A percentile compares a stretch with the other conserved stretches of the same genome.
phyloP scores from a whole-genome alignment of 2,113 vertebrate species.

The Pyrgilauda ruficollis region DNA sequence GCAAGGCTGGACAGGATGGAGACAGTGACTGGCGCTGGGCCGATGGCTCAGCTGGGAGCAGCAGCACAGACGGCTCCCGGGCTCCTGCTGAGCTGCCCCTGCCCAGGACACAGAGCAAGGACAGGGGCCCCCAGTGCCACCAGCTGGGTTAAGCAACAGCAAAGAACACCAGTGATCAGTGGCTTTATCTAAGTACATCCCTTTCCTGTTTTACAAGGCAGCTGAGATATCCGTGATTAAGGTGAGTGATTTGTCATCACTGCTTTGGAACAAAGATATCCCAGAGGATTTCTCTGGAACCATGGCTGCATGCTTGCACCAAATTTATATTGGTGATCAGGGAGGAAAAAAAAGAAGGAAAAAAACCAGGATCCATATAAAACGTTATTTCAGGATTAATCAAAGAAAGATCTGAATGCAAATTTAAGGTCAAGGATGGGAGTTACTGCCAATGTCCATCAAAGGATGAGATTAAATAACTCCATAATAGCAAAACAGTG shows the following conservation, averaged over 20 bases:
- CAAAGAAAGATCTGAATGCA: background rate
- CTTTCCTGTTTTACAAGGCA: background rate
- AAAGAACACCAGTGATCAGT: fast-evolving
- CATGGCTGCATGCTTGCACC: background rate
- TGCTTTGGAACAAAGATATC: background rate
- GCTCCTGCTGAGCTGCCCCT: background rate
- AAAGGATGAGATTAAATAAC: background rate
- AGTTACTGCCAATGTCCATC: background rate
- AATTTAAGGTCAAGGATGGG: background rate
- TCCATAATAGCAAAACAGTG: background rate
- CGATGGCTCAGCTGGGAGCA: background rate
- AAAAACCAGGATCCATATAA: background rate
- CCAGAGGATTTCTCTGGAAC: background rate
- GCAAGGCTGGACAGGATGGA: background rate
- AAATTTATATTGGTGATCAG: background rate
- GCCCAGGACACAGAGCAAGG: background rate
- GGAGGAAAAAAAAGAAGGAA: background rate
- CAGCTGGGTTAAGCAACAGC: background rate
- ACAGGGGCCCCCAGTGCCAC: background rate
- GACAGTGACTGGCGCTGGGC: fast-evolving
- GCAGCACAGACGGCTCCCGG: fast-evolving
- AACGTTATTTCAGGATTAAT: background rate
- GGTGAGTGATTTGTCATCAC: background rate
- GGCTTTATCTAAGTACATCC: fast-evolving
- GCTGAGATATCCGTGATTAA: background rate